A percentile compares a stretch with the other conserved stretches of the same genome.
Conservation (phyloP, 2,113 vertebrate genomes). For the Coryphaenoides rupestris region DNA sequence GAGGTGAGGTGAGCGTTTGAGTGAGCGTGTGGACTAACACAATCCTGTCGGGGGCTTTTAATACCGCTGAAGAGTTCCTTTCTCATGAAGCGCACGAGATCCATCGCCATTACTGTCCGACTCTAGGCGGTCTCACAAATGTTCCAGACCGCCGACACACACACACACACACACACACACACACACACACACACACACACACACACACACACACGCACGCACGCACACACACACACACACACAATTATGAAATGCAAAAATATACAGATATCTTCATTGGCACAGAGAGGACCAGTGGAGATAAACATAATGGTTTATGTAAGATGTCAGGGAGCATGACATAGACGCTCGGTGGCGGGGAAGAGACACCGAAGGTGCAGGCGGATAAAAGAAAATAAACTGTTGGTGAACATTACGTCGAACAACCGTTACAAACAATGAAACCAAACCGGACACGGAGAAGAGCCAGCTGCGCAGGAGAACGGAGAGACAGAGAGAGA, state of each 20-base stretch:
- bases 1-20: slow-evolving; percentile 62
- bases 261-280: not conserved
- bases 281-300: slow-evolving; percentile 1
- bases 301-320: slow-evolving; percentile 35
- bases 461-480: slow-evolving; percentile 45
- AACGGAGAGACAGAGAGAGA: not conserved
- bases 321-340: slow-evolving; percentile 37
- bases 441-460: slow-evolving; percentile 53
- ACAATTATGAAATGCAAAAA: not conserved
- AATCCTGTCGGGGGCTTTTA: slow-evolving; percentile 65
- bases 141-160: slow-evolving; percentile 35
- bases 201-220: slow-evolving; percentile 15
- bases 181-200: not conserved
- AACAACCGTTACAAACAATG: slow-evolving; percentile 32
- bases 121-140: slow-evolving; percentile 36
- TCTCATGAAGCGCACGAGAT: slow-evolving; percentile 55
- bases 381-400: slow-evolving; percentile 29
- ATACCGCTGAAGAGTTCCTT: slow-evolving; percentile 47
- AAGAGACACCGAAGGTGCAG: slow-evolving; percentile 19
- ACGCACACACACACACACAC: not conserved
- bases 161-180: not conserved
- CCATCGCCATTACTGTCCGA: slow-evolving; percentile 51
- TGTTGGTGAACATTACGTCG: slow-evolving; percentile 24
- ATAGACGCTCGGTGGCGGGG: slow-evolving; percentile 33
- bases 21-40: slow-evolving; percentile 66